Percentiles rank a stretch among this genome's conserved stretches.
Evolutionary conservation across 1,140 invertebrate species (phyloP).

Genomic region (Musca vetustissima): DNA sequence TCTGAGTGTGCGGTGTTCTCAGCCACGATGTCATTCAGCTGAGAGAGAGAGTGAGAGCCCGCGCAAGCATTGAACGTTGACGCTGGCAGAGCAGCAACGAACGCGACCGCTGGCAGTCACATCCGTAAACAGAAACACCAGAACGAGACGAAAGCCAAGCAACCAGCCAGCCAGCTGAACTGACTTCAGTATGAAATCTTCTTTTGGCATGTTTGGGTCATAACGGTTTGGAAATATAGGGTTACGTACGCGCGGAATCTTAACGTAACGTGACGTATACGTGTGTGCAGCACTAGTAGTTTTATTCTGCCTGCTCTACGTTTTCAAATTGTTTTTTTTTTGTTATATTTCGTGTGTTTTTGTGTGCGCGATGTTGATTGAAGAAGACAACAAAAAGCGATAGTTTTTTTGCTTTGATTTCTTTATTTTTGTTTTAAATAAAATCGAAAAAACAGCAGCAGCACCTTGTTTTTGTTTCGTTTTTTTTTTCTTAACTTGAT

Average conservation of each 20-base stretch:
- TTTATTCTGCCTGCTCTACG: slow-evolving; percentile 1
- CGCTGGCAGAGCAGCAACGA: too few relatives aligned
- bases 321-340: slow-evolving; percentile 3
- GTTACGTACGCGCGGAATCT: neutral
- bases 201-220: slow-evolving; percentile 26
- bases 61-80: too few relatives aligned
- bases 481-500: too few relatives aligned
- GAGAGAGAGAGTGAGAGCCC: too few relatives aligned
- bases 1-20: too few relatives aligned
- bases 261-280: slow-evolving; percentile 17
- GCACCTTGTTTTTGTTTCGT: too few relatives aligned
- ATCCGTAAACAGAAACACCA: too few relatives aligned
- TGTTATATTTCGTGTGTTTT: neutral
- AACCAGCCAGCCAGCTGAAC: neutral
- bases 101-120: too few relatives aligned
- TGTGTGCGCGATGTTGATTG: neutral
- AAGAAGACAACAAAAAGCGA: neutral
- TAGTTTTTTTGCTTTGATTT: neutral
- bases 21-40: too few relatives aligned
- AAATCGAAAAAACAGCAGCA: too few relatives aligned
- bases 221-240: slow-evolving; percentile 13
- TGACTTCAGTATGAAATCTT: slow-evolving; percentile 29
- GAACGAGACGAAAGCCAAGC: neutral
- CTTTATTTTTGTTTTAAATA: neutral
- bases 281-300: neutral